Evolutionary conservation across 2,113 vertebrate genomes (phyloP), one percentile per base, ranked within the genome.

Genomic region (Pseudorectes ferrugineus): DNA sequence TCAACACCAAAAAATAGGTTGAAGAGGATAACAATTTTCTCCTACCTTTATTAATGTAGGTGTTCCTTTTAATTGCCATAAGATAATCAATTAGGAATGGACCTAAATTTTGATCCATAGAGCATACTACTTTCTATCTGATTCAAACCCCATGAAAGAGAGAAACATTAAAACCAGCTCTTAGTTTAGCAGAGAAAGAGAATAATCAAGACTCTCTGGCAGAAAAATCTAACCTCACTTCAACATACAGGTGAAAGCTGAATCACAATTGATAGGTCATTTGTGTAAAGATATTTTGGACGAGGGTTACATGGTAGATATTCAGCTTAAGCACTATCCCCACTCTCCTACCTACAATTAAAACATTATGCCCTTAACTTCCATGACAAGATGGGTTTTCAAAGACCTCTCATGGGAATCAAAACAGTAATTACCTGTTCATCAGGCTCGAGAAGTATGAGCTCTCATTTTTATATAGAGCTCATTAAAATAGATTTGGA

Each of bases 401-500:
- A 94, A 96, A 97, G 89, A 66, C 84, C 77, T 95, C 95, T 96
- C 95, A 65, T 91, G 96, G 96, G 97, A 97, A 97, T 97, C 96
- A 94, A 97, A 97, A 96, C 93, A 91, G 92, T 97, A 97, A 97
- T 97, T 97, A 97, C 88, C 72, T 3, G 24, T 96, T 97, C 96
- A 97, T 97, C 97, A 96, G 96, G 89, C 86, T 96, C 1, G 33
- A 97, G 95, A 97, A 94, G 92, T 95, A 97, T 95, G 94, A 96
- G 94, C 83, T 93, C 95, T 96, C 95, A 90, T 97, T 97, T 96
- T 96, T 97, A 97, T 96, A 96, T 93, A 88, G 95, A 97, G 95
- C 94, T 97, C 95, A 97, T 97, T 97, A 97, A 97, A 97, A 96
- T 94, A 97, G 96, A 97, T 96, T 97, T 94, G 90, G 94, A 97